Percentiles rank a stretch among this genome's conserved stretches.
Evolutionary conservation across 2,113 vertebrate species (phyloP).

Genomic region (Syrmaticus mikado): DNA sequence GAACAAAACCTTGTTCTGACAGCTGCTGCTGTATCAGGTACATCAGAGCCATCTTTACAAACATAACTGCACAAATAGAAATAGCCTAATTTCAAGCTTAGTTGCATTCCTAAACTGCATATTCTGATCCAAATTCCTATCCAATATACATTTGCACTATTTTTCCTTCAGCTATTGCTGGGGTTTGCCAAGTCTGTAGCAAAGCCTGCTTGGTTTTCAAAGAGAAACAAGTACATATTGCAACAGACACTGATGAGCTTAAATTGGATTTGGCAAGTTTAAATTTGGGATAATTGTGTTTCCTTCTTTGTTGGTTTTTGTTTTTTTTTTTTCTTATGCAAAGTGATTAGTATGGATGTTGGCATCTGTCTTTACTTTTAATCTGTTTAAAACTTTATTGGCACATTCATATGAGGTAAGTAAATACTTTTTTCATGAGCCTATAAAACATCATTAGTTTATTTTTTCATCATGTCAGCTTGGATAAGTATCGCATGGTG

Average conservation of each 20-base stretch:
- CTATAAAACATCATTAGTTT: constrained; percentile 65
- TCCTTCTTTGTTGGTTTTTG: background rate
- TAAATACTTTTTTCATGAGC: constrained; percentile 65
- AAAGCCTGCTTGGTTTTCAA: background rate
- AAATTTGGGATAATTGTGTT: background rate
- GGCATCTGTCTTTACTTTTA: constrained; percentile 7
- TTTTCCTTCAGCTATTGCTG: background rate
- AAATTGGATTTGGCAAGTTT: background rate
- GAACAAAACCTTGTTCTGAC: background rate
- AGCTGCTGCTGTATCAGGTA: background rate
- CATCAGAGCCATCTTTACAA: background rate
- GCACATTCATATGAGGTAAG: constrained; percentile 7
- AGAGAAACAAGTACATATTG: background rate
- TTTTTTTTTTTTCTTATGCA: background rate
- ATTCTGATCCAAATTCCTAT: background rate
- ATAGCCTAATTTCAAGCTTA: background rate
- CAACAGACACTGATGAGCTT: background rate
- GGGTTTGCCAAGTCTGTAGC: background rate
- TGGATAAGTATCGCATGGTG: constrained; percentile 33
- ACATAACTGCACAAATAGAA: background rate
- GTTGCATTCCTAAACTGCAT: background rate
- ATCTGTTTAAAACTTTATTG: constrained; percentile 50
- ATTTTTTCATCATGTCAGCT: constrained; percentile 54
- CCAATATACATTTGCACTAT: background rate
- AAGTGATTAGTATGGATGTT: background rate